Evolutionary conservation across 2,888 invertebrate species (phyloP), one percentile per base, ranked within the genome.

Genomic region (Allophyes oxyacanthae): DNA sequence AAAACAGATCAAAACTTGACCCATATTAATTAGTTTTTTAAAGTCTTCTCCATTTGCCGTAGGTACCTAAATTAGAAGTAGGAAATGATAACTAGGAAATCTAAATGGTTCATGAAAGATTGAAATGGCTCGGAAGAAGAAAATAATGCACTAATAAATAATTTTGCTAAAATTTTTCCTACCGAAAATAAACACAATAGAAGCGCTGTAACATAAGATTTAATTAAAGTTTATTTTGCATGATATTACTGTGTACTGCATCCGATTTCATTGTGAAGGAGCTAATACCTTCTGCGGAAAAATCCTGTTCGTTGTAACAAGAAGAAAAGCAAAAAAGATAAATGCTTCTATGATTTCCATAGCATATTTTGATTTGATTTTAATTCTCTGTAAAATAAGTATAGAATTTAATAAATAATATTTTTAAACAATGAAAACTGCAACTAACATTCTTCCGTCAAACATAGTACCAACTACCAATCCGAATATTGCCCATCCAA

Each of bases 31-130:
- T 6, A 9, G 3, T 10, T 15, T 32, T 25, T 25, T 8, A 34
- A 5, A 11, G 6, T 13, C 9, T 6, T 6, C 10, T 32, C 4
- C 1, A 25, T 25, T 1, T 10, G 25, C 8, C 9, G 33, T 45
- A 4, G 20, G 4, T 20, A 20, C 25, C 34, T n/a, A 38, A 48
- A 38, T 15, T 9, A 38, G 28, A 32, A n/a, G 48, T 34, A 0
- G 44, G 64, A 64, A 55, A 36, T 46, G 45, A 64, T 58, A 25
- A 44, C 40, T 41, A 36, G 14, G 36, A 13, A 20, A 25, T 53
- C 42, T 20, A 69, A 64, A 72, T 72, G 67, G 40, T 11, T 60
- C 51, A 56, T 68, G 68, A 55, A 49, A 55, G 0, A 51, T 32
- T 42, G 45, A 68, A 54, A 55, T 8, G 28, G 28, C 6, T 6